These are phyloP conservation scores for Luscinia luscinia DNA, from an alignment of 2,797 vertebrate genomes.

Conservation along the genomic window DNA sequence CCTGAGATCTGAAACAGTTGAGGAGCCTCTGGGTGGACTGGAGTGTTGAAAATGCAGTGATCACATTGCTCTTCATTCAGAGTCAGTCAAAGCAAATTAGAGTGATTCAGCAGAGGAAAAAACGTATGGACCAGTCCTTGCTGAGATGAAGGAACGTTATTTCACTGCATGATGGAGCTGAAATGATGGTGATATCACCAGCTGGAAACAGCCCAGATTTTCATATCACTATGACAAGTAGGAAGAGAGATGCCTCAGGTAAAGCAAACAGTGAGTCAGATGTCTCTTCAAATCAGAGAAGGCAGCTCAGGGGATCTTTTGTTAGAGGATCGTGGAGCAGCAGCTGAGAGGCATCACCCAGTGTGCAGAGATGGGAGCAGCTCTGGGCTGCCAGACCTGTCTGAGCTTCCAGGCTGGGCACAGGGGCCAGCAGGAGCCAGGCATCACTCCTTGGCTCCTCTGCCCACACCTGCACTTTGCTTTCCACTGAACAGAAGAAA, in stretches of 20 bases:
- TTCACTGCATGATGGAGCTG: neutral
- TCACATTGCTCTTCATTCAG: neutral
- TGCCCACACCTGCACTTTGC: neutral
- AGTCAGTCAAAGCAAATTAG: neutral
- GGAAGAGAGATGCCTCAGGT: conserved; percentile 19
- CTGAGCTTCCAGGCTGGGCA: neutral
- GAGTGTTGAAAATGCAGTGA: neutral
- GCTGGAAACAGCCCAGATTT: conserved; percentile 16
- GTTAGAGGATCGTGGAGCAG: neutral
- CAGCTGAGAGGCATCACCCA: neutral
- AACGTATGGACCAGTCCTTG: neutral
- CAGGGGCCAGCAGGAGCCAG: neutral
- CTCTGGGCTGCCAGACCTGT: neutral
- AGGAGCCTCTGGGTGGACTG: neutral
- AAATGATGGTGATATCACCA: neutral
- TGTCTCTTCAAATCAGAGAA: conserved; percentile 13
- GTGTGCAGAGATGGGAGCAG: neutral
- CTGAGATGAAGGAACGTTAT: neutral
- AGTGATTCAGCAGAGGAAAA: neutral
- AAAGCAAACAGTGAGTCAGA: conserved; percentile 29
- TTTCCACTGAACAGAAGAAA: neutral
- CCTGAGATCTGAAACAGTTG: neutral
- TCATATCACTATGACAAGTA: neutral
- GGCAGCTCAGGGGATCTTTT: neutral
- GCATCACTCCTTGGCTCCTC: neutral